A percentile compares a stretch with the other conserved stretches of the same genome.
These are phyloP conservation scores for Drosophila atripex DNA, from an alignment of 2,888 invertebrate genomes.

Conservation along the genomic window DNA sequence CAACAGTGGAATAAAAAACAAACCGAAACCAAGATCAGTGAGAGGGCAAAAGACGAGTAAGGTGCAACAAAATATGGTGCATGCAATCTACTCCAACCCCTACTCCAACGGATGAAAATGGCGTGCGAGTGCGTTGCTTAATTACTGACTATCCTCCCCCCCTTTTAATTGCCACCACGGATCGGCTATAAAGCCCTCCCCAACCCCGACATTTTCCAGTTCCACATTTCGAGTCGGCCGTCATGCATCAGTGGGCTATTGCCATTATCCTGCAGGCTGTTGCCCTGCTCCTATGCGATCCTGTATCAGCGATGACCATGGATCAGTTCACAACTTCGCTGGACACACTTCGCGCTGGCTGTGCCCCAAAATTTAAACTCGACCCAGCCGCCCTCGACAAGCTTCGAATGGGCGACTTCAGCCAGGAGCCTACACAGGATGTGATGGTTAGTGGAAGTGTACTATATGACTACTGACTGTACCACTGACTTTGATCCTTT, in stretches of 20 bases:
- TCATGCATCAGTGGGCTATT: constrained; percentile 8
- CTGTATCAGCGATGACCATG: constrained; percentile 58
- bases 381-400: constrained; percentile 70
- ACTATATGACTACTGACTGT: neutral
- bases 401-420: constrained; percentile 75
- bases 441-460: constrained; percentile 66
- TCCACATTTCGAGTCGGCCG: neutral
- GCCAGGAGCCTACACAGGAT: constrained; percentile 68
- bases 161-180: constrained; percentile 18
- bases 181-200: constrained; percentile 46
- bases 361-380: constrained; percentile 80
- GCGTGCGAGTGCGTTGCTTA: constrained; percentile 25
- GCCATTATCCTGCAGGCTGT: constrained; percentile 14
- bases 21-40: constrained; percentile 47
- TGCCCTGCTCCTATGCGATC: constrained; percentile 21
- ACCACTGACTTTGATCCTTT: neutral
- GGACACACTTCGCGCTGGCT: constrained; percentile 82
- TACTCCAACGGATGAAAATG: neutral
- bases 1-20: constrained; percentile 26
- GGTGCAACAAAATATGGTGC: constrained; percentile 54
- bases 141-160: constrained; percentile 20
- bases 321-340: constrained; percentile 81
- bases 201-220: neutral
- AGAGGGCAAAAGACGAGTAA: constrained; percentile 44
- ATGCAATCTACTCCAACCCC: constrained; percentile 55